Base-by-base conservation (phyloP, 2,888 invertebrate genomes). In the Eupithecia centaureata region DNA sequence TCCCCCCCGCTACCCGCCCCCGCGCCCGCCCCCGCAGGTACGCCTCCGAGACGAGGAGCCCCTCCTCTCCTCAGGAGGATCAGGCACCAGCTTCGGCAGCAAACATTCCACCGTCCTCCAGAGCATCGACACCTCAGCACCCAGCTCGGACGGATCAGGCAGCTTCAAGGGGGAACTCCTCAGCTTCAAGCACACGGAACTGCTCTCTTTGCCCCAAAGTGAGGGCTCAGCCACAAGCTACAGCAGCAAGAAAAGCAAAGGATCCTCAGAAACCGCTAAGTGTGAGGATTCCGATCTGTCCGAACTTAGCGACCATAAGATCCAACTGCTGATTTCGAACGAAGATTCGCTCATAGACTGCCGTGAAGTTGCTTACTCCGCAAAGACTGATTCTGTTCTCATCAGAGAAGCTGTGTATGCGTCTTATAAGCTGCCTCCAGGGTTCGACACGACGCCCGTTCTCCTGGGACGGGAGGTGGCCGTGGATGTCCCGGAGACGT, bases 401-500 rank as follows among this genome's bases (percentile, higher is more conserved):
- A 93, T 92, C 71, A 82, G 92, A 60, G 92, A 92, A 73, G 92
- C 92, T 18, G 89, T 91, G 22, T 93, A 93, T 79, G 92, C 94
- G 10, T 88, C 93, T 7, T 91, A 91, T 79, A 88, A 91, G 79
- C 84, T 92, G 76, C 92, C 93, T 4, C 88, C 92, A 5, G 91
- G 92, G 62, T 92, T 91, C 76, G 92, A 92, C 75, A 86, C 94
- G 74, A 92, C 94, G 25, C 93, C 93, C 70, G 92, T 92, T 67
- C 84, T 93, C 64, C 85, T 92, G 32, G 92, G 92, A 18, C 79
- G 95, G 71, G 96, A 96, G 86, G 93, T 96, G 94, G 97, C 98
- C 3, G 97, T 98, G 68, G 98, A 98, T 88, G 97, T 97, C 74
- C 98, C 98, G 5, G 97, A 97, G 73, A 95, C 96, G 81, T 98